Percentiles rank a stretch among this genome's conserved stretches.
phyloP scores from a whole-genome alignment of 2,113 vertebrate genomes.

The Tringa solitaria region DNA sequence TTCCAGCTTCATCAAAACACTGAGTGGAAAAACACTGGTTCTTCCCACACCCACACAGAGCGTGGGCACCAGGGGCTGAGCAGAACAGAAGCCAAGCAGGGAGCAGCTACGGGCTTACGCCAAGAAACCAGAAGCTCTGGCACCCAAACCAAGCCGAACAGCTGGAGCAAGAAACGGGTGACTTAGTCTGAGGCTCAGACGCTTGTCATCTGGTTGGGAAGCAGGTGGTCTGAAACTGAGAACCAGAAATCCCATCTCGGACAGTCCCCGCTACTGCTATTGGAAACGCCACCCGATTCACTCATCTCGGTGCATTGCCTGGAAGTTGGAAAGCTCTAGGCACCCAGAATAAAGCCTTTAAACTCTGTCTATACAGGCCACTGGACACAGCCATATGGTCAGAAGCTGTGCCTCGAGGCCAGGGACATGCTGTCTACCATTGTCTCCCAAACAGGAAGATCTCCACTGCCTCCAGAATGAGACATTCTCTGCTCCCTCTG shows the following conservation, averaged over 20 bases:
- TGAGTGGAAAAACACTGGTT: slow-evolving; percentile 60
- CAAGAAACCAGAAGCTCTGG: slow-evolving; percentile 2
- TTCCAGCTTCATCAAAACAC: slow-evolving; percentile 66
- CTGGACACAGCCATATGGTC: background rate
- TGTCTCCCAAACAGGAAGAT: background rate
- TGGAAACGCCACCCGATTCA: background rate
- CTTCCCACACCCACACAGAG: slow-evolving; percentile 43
- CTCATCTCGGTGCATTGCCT: background rate
- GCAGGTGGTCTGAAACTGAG: background rate
- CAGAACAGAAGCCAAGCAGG: slow-evolving; percentile 42
- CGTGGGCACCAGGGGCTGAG: slow-evolving; percentile 4
- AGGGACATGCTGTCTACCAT: background rate
- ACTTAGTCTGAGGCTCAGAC: slow-evolving; percentile 5
- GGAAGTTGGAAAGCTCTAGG: slow-evolving; percentile 25
- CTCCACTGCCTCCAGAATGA: slow-evolving; percentile 25
- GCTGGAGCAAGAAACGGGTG: background rate
- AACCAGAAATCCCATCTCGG: background rate
- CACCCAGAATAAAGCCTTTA: slow-evolving; percentile 57
- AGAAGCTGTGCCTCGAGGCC: background rate
- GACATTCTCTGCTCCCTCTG: background rate
- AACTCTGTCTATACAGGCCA: background rate
- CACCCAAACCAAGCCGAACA: slow-evolving; percentile 21
- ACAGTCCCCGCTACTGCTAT: background rate
- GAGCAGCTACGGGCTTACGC: slow-evolving; percentile 22
- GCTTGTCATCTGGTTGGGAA: background rate